Evolutionary conservation across 2,113 vertebrate genomes (phyloP).

Genomic region (Myiopsitta monachus): DNA sequence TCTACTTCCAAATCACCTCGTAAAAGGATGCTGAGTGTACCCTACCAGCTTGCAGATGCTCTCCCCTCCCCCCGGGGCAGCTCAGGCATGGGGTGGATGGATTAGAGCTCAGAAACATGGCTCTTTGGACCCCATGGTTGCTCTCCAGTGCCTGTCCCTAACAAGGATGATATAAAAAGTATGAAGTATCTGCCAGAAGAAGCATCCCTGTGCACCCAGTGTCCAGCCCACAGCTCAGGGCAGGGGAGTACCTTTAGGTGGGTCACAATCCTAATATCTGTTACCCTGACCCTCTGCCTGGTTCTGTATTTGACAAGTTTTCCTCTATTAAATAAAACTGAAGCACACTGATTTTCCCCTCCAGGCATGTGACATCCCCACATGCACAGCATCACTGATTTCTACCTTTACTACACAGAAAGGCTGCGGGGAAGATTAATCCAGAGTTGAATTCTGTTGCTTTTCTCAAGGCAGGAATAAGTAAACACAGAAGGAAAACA

Average conservation of each 20-base stretch:
- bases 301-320: background rate
- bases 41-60: background rate
- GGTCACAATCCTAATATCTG: background rate
- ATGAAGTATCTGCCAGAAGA: background rate
- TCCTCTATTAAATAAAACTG: background rate
- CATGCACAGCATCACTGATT: slow-evolving; percentile 27
- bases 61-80: background rate
- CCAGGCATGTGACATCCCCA: background rate
- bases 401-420: slow-evolving; percentile 2
- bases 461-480: slow-evolving; percentile 36
- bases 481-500: slow-evolving; percentile 39
- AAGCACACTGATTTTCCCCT: background rate
- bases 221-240: background rate
- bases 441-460: background rate
- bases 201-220: background rate
- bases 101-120: background rate
- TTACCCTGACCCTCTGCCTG: background rate
- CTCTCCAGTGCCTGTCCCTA: background rate
- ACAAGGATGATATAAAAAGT: background rate
- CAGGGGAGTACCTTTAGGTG: background rate
- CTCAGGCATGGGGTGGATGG: background rate
- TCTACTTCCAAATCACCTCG: background rate
- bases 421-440: background rate
- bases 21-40: background rate
- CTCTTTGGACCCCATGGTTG: background rate